Base-by-base conservation (phyloP, 2,797 vertebrate genomes). In the Podarcis siculus region DNA sequence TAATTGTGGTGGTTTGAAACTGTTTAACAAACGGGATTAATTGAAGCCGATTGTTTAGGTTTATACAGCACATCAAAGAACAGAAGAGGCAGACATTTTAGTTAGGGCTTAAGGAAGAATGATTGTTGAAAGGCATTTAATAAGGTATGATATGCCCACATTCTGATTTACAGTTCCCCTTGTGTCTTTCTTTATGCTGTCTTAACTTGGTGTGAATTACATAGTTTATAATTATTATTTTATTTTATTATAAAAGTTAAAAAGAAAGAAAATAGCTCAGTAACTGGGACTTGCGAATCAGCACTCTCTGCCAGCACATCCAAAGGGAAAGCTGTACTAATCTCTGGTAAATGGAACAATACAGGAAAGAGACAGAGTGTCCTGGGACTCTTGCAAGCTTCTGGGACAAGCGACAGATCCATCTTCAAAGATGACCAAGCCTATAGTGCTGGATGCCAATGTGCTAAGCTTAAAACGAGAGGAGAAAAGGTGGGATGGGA, bases 241-340 rank as follows among this genome's bases (percentile, higher is more conserved):
- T 49, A 49, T 23, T 23, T 32, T 32, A 15, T 1, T 13, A 23
- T 7, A 2, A 92, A 94, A 93, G 92, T 49, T 13, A 49, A 49
- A 49, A 49, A 49, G 49, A 49, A 49, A 49, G 49, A 49, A 49
- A 49, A 49, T 49, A 91, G 82, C 86, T 94, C 92, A 95, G 55
- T 95, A 94, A 95, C 85, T 45, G 90, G 90, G 76, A 91, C 89
- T 83, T 94, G 90, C 77, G 94, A 95, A 95, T 95, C 94, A 95
- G 87, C 89, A 91, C 64, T 94, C 87, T 93, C 90, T 95, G 92
- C 93, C 93, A 92, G 91, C 86, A 79, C 87, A 76, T 94, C 92
- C 90, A 92, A 92, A 94, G 86, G 80, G 89, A 95, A 94, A 92
- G 88, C 71, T 91, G 91, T 91, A 75, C 87, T 94, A 87, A 91